phyloP scores from a whole-genome alignment of 2,797 vertebrate species.

The Trichosurus vulpecula region DNA sequence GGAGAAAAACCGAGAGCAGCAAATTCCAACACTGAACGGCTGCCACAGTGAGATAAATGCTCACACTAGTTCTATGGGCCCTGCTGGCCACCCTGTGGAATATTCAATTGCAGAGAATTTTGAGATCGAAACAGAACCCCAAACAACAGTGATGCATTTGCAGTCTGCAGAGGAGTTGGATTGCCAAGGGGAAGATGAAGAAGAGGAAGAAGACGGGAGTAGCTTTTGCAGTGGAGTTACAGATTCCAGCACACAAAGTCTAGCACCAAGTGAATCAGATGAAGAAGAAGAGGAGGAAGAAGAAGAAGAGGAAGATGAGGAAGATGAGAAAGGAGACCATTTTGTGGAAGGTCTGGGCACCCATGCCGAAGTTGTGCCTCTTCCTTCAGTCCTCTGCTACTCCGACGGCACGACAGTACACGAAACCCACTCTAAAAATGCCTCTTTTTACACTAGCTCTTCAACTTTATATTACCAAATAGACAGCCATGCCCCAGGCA shows the following conservation, averaged over 20 bases:
- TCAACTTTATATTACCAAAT: constrained; percentile 95
- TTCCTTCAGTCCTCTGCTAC: constrained; percentile 94
- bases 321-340: constrained; percentile 90
- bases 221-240: constrained; percentile 96
- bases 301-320: constrained; percentile 92
- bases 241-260: constrained; percentile 97
- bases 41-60: constrained; percentile 88
- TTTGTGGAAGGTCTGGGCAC: constrained; percentile 86
- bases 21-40: constrained; percentile 89
- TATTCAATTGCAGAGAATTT: constrained; percentile 91
- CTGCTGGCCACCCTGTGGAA: constrained; percentile 90
- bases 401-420: constrained; percentile 88
- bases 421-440: constrained; percentile 91
- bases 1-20: constrained; percentile 97
- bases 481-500: constrained; percentile 87
- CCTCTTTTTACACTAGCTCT: constrained; percentile 91
- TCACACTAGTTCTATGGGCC: constrained; percentile 87
- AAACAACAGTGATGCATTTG: constrained; percentile 90
- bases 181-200: constrained; percentile 92
- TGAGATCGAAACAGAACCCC: constrained; percentile 88
- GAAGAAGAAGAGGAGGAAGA: constrained; percentile 91
- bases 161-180: constrained; percentile 91
- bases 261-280: constrained; percentile 96
- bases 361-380: constrained; percentile 87
- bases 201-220: constrained; percentile 94